Conservation (phyloP, 64 coral and sea anemone genomes). For the Dendronephthya gigantea region DNA sequence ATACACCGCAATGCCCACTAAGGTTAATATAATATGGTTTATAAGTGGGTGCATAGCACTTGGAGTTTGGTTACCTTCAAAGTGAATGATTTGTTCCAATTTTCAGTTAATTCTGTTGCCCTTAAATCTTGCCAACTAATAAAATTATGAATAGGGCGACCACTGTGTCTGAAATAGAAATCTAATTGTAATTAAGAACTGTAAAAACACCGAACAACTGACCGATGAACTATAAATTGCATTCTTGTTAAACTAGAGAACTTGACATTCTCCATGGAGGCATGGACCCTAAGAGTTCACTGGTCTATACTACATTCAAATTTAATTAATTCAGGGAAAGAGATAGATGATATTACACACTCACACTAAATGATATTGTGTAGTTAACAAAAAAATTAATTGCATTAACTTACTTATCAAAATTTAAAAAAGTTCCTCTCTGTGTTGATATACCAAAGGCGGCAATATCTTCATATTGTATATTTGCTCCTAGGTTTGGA, state of each 20-base stretch:
- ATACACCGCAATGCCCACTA: background rate
- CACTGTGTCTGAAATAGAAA: conserved; percentile 43
- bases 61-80: conserved; percentile 60
- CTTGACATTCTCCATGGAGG: too few relatives aligned
- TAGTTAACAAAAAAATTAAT: background rate
- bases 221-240: too few relatives aligned
- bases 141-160: conserved; percentile 75
- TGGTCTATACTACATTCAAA: too few relatives aligned
- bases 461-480: conserved; percentile 54
- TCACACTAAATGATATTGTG: too few relatives aligned
- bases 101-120: conserved; percentile 40
- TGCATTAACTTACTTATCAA: conserved; percentile 58
- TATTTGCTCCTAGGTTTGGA: conserved; percentile 50
- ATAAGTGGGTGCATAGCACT: too few relatives aligned
- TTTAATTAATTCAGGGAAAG: too few relatives aligned
- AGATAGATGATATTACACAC: too few relatives aligned
- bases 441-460: conserved; percentile 82
- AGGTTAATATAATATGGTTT: background rate
- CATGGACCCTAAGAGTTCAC: too few relatives aligned
- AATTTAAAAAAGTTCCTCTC: conserved; percentile 74
- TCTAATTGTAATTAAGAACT: background rate
- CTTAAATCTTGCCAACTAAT: conserved; percentile 94
- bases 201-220: too few relatives aligned
- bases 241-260: too few relatives aligned
- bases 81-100: conserved; percentile 82